phyloP scores from a whole-genome alignment of 1,140 invertebrate species.

The Pachyrhynchus sulphureomaculatus region DNA sequence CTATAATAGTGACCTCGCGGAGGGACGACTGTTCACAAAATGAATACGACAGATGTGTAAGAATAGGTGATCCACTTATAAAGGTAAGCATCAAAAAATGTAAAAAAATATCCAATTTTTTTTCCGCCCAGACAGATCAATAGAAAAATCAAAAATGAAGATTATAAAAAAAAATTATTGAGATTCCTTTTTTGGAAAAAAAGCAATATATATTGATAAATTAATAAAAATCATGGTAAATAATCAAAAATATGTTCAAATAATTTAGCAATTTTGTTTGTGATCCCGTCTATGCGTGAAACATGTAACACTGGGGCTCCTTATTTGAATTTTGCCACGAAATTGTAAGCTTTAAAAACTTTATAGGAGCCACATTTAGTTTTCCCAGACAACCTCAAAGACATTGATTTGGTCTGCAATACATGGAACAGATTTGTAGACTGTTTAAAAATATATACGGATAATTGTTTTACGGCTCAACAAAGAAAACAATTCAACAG shows the following conservation, averaged over 20 bases:
- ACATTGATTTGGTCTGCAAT: conserved; percentile 61
- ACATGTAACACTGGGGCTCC: no score
- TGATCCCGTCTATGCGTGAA: no score
- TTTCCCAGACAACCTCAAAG: conserved; percentile 61
- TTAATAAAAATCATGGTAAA: background rate
- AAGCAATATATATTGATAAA: no score
- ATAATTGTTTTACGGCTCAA: conserved; percentile 59
- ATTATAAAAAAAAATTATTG: no score
- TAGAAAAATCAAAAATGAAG: no score
- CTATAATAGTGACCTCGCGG: conserved; percentile 6
- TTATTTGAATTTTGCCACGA: no score
- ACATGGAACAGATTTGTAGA: conserved; percentile 62
- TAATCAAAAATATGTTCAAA: no score
- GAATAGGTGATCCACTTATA: conserved; percentile 59
- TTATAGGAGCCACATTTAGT: conserved; percentile 56
- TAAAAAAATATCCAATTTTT: no score
- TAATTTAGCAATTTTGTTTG: no score
- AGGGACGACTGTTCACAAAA: conserved; percentile 53
- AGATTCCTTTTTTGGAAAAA: no score
- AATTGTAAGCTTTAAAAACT: no score
- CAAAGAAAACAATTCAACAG: conserved; percentile 59
- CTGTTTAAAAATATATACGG: conserved; percentile 59
- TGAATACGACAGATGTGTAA: conserved; percentile 57
- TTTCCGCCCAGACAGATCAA: no score
- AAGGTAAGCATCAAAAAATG: conserved; percentile 38